Percentiles rank a stretch among this genome's conserved stretches.
Conservation (phyloP, 1,140 invertebrate species). For the Lethrus apterus region DNA sequence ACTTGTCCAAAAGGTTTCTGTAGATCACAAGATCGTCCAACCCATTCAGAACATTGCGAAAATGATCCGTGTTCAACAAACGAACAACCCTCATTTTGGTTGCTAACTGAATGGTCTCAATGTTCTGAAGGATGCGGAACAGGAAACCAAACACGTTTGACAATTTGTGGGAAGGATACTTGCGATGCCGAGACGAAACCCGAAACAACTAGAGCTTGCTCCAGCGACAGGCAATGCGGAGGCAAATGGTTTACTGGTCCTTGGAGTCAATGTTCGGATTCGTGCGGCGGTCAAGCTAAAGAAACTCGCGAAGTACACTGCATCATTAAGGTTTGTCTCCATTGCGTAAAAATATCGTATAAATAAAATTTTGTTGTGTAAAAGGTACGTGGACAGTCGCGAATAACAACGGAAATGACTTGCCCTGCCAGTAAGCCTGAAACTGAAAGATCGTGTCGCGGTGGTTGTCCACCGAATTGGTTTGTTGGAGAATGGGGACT, state of each 20-base stretch:
- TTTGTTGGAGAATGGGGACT: constrained; percentile 54
- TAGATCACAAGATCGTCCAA: constrained; percentile 35
- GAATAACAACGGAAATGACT: constrained; percentile 37
- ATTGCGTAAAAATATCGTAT: no score
- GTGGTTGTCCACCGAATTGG: constrained; percentile 50
- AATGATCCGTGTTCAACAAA: constrained; percentile 38
- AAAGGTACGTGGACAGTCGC: constrained; percentile 33
- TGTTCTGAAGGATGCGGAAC: constrained; percentile 47
- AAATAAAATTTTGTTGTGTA: no score
- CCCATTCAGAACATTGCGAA: constrained; percentile 48
- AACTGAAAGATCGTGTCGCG: constrained; percentile 42
- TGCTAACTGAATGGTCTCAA: constrained; percentile 44
- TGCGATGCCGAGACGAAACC: constrained; percentile 50
- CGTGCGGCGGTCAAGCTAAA: constrained; percentile 27
- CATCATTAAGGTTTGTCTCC: constrained; percentile 37
- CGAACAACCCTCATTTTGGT: constrained; percentile 35
- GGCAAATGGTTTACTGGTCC: constrained; percentile 63
- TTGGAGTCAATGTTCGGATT: constrained; percentile 52
- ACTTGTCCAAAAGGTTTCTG: constrained; percentile 34
- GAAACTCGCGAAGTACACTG: constrained; percentile 47
- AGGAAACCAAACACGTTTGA: constrained; percentile 49
- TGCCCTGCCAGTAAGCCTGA: constrained; percentile 33
- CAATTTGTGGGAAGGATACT: constrained; percentile 43
- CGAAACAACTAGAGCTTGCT: constrained; percentile 51
- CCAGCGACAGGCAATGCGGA: constrained; percentile 52